These are phyloP conservation scores for Anabas testudineus DNA, from an alignment of 2,797 vertebrate species.

Conservation along the genomic window DNA sequence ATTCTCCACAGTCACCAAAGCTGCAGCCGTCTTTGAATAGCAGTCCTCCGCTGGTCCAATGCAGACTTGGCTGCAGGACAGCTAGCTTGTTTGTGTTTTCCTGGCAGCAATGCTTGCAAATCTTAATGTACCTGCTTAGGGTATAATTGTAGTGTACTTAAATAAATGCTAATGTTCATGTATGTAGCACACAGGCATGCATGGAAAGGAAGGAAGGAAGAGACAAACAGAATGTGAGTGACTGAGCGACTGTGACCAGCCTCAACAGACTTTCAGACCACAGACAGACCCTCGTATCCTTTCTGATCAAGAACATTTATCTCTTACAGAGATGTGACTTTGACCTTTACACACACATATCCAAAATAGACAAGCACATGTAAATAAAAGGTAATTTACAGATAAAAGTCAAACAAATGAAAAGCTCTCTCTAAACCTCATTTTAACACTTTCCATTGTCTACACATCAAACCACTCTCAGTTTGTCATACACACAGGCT, in stretches of 20 bases:
- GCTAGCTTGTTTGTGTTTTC: slow-evolving; percentile 52
- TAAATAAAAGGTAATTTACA: slow-evolving; percentile 16
- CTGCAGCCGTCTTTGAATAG: slow-evolving; percentile 61
- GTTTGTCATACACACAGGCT: neutral
- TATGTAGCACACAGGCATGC: neutral
- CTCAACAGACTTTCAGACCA: slow-evolving; percentile 19
- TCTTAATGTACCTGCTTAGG: slow-evolving; percentile 45
- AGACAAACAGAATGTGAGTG: neutral
- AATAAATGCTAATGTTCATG: neutral
- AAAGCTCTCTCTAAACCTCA: neutral
- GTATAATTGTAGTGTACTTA: slow-evolving; percentile 8
- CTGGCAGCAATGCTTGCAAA: slow-evolving; percentile 45
- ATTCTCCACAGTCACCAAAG: slow-evolving; percentile 50
- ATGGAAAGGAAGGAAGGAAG: neutral
- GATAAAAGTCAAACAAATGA: neutral
- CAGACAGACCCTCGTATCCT: slow-evolving; percentile 27
- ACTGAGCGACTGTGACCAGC: slow-evolving; percentile 42
- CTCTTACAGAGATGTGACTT: slow-evolving; percentile 39
- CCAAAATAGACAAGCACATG: neutral
- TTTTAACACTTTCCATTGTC: no score
- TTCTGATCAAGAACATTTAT: slow-evolving; percentile 53
- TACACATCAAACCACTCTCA: neutral
- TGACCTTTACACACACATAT: slow-evolving; percentile 34
- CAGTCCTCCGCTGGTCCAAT: slow-evolving; percentile 47
- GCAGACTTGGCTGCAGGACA: slow-evolving; percentile 56